Conservation (phyloP, 1,140 invertebrate genomes). For the Drosophila nebulosa region DNA sequence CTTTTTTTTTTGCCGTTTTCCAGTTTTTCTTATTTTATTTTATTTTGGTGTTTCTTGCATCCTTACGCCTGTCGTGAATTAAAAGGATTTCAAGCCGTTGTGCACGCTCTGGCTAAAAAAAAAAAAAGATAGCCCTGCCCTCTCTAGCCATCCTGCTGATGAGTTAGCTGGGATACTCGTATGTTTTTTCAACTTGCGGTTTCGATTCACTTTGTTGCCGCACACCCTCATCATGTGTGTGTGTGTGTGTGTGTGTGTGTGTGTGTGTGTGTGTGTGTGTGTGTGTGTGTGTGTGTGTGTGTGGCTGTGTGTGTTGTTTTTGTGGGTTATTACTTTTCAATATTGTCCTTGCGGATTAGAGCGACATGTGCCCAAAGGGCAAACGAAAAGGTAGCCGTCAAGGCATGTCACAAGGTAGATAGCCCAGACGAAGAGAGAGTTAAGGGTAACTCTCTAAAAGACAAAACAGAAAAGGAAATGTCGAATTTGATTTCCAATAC, state of each 20-base stretch:
- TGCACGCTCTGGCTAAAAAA: conserved; percentile 47
- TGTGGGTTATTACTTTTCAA: conserved; percentile 80
- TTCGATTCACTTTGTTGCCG: conserved; percentile 32
- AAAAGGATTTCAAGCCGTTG: conserved; percentile 74
- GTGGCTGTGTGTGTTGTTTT: conserved; percentile 55
- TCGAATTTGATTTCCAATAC: not conserved
- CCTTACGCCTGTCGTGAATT: conserved; percentile 73
- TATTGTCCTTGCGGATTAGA: conserved; percentile 79
- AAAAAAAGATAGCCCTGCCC: conserved; percentile 51
- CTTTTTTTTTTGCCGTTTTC: not conserved
- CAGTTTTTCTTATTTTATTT: conserved; percentile 12
- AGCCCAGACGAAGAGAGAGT: not conserved
- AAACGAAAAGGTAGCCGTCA: conserved; percentile 5
- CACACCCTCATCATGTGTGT: conserved; percentile 58
- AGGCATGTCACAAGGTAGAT: not conserved
- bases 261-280: conserved; percentile 9
- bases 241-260: no score
- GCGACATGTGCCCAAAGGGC: conserved; percentile 58
- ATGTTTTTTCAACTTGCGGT: conserved; percentile 75
- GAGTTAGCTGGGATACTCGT: conserved; percentile 11
- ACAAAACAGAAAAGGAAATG: not conserved
- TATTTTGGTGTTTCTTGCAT: conserved; percentile 8
- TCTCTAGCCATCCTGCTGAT: not conserved
- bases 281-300: conserved; percentile 26
- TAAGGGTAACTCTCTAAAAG: not conserved